Evolutionary conservation across 2,888 invertebrate species (phyloP).

Genomic region (Noctua fimbriata): DNA sequence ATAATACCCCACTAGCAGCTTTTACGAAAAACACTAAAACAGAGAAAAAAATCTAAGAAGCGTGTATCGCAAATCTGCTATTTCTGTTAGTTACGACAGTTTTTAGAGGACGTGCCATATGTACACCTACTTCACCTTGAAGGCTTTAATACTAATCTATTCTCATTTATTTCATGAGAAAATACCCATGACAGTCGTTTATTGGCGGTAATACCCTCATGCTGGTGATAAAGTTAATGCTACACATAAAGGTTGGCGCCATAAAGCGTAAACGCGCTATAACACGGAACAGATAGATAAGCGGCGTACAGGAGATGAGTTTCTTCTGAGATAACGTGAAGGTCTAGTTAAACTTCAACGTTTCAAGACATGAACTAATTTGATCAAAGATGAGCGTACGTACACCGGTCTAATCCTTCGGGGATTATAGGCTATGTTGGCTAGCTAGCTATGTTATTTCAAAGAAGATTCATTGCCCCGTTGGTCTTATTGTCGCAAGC

Average conservation of each 20-base stretch:
- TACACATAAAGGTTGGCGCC: constrained; percentile 45
- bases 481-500: not conserved
- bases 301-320: constrained; percentile 18
- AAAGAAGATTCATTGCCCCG: not conserved
- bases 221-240: constrained; percentile 48
- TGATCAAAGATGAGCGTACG: not conserved
- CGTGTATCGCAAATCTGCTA: not conserved
- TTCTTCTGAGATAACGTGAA: constrained; percentile 25
- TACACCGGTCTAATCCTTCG: not conserved
- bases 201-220: constrained; percentile 27
- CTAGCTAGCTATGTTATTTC: not conserved
- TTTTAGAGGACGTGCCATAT: not conserved
- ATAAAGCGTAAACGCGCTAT: constrained; percentile 31
- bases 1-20: too few species aligned
- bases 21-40: not conserved
- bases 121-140: not conserved
- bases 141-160: constrained; percentile 5
- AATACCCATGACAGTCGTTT: constrained; percentile 28
- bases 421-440: not conserved
- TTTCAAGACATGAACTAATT: constrained; percentile 12
- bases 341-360: not conserved
- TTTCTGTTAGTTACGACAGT: not conserved
- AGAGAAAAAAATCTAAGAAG: not conserved
- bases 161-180: constrained; percentile 30
- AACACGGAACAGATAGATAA: constrained; percentile 42